Evolutionary conservation across 2,113 vertebrate species (phyloP), one percentile per base, ranked within the genome.

Genomic region (Illadopsis cleaveri): DNA sequence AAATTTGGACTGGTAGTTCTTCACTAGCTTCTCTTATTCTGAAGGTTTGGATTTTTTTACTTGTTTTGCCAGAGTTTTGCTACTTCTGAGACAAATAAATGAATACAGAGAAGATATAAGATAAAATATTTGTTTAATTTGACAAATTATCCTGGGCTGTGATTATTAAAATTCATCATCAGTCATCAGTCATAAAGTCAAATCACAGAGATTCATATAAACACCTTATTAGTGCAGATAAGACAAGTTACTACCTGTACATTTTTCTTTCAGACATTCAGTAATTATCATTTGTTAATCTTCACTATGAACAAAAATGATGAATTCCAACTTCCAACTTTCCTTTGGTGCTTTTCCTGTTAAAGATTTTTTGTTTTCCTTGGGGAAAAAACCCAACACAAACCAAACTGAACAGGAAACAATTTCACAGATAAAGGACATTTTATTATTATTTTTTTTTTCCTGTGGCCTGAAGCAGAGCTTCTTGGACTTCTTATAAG

Each of bases 341-440:
- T 61, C 8, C 22, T 64, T 70, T 53, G 73, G 16, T 44, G 11
- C 12, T 72, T 71, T 62, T 61, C 7, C 3, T 42, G 4, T 50
- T 51, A 51, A 68, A 61, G n/a, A n/a, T 1, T 1, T 4, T 10
- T 8, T 6, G 14, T 19, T 23, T 30, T 11, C 1, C 10, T 15
- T 19, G 16, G 30, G 27, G 11, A 28, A 37, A 40, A 47, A 40
- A 12, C 4, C 9, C 6, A 35, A 18, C 0, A 0, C 11, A 54
- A 69, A 4, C 5, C 30, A 62, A 80, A 60, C 2, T 27, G 28
- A 45, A 60, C 0, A 17, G 2, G 68, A 53, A 57, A 23, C 6
- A 2, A 23, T 15, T 40, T 58, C 31, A 51, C 12, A 51, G 15
- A 28, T 47, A 47, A 66, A 71, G 3, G 6, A 31, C 3, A 11